These are phyloP conservation scores for Allophyes oxyacanthae DNA, from an alignment of 2,888 invertebrate genomes.

Conservation along the genomic window DNA sequence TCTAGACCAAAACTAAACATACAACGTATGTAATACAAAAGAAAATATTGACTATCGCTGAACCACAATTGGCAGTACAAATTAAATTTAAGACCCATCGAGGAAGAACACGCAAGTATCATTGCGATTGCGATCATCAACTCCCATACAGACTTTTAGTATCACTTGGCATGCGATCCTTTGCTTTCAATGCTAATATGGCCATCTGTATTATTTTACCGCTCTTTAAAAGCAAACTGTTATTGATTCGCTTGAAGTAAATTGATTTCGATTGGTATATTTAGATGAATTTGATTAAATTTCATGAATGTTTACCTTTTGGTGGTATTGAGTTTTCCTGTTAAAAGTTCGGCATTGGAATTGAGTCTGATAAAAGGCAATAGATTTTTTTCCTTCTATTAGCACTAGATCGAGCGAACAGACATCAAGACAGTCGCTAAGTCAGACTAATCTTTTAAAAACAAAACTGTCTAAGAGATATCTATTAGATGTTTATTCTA, in stretches of 20 bases:
- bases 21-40: conserved; percentile 1
- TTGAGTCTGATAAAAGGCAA: too few relatives aligned
- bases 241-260: conserved; percentile 24
- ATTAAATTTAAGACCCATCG: conserved; percentile 47
- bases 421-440: too few relatives aligned
- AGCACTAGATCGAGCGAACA: too few relatives aligned
- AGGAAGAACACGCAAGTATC: conserved; percentile 49
- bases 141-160: conserved; percentile 39
- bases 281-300: conserved; percentile 16
- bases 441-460: too few relatives aligned
- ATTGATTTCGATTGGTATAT: conserved; percentile 4
- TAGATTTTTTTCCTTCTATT: too few relatives aligned
- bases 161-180: conserved; percentile 45
- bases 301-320: too few relatives aligned
- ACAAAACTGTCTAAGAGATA: too few relatives aligned
- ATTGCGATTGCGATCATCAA: conserved; percentile 36
- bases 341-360: neutral
- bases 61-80: conserved; percentile 37
- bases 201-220: conserved; percentile 20
- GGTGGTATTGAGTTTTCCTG: conserved; percentile 1
- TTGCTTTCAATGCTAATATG: conserved; percentile 35
- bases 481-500: too few relatives aligned
- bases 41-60: conserved; percentile 27
- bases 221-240: conserved; percentile 8
- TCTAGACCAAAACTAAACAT: neutral